These are phyloP conservation scores for Phocides pigmalion DNA, from an alignment of 1,140 invertebrate genomes.

Conservation along the genomic window DNA sequence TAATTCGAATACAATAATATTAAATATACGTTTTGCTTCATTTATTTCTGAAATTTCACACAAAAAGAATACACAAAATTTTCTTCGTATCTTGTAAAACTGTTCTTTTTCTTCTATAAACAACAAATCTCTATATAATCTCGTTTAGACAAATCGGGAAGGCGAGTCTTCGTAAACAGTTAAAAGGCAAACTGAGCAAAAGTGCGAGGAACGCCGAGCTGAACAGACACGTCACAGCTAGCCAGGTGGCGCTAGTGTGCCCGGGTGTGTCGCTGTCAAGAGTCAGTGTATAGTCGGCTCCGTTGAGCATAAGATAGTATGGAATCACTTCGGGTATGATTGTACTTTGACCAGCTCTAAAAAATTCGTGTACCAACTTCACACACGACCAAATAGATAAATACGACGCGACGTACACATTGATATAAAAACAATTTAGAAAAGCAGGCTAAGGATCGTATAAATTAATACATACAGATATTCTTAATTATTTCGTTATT, in stretches of 20 bases:
- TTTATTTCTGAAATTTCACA: conserved; percentile 1
- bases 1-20: neutral
- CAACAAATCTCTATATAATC: conserved; percentile 5
- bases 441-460: neutral
- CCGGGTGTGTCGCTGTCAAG: conserved; percentile 11
- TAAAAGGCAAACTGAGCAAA: neutral
- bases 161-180: conserved; percentile 21
- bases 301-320: neutral
- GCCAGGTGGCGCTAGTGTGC: conserved; percentile 8
- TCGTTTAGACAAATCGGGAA: conserved; percentile 1
- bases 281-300: conserved; percentile 21
- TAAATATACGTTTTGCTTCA: neutral
- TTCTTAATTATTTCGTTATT: too few species aligned
- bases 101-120: conserved; percentile 11
- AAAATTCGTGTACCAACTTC: conserved; percentile 1
- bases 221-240: conserved; percentile 15
- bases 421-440: neutral
- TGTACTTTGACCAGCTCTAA: conserved; percentile 1
- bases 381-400: neutral
- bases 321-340: neutral
- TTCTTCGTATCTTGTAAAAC: conserved; percentile 1
- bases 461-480: too few species aligned
- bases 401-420: neutral
- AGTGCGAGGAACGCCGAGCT: conserved; percentile 7
- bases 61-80: conserved; percentile 4